A percentile compares a stretch with the other conserved stretches of the same genome.
Evolutionary conservation across 2,797 vertebrate genomes (phyloP).

Genomic region (Poeciliopsis infans): DNA sequence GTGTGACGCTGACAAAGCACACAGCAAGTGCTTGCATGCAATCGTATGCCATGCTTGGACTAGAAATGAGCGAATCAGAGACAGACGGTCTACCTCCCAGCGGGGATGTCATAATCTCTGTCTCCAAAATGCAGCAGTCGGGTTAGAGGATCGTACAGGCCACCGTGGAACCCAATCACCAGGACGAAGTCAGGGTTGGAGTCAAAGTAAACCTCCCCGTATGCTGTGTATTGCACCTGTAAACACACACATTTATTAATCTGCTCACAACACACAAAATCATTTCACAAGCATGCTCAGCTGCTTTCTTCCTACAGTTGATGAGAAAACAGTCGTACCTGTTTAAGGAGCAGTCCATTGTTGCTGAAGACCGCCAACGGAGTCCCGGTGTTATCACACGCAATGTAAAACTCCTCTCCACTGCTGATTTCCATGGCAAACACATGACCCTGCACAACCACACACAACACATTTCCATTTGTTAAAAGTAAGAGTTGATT

Average conservation of each 20-base stretch:
- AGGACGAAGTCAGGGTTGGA: slow-evolving; percentile 98
- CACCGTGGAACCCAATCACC: slow-evolving; percentile 96
- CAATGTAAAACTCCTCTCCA: slow-evolving; percentile 98
- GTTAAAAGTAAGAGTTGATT: neutral
- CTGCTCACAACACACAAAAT: neutral
- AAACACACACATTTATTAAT: slow-evolving; percentile 21
- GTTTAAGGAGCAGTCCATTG: slow-evolving; percentile 94
- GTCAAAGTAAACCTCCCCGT: slow-evolving; percentile 97
- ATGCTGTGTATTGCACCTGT: slow-evolving; percentile 97
- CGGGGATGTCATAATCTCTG: slow-evolving; percentile 97
- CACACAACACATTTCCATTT: slow-evolving; percentile 8
- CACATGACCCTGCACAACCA: slow-evolving; percentile 88
- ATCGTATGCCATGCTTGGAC: neutral
- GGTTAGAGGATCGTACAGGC: slow-evolving; percentile 94
- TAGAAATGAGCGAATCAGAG: neutral
- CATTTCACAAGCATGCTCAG: neutral
- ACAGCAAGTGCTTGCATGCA: neutral
- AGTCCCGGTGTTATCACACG: slow-evolving; percentile 97
- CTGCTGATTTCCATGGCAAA: slow-evolving; percentile 99
- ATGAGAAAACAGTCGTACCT: slow-evolving; percentile 52
- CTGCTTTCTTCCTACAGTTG: neutral
- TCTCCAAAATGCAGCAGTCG: slow-evolving; percentile 96
- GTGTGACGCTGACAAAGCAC: slow-evolving; percentile 1
- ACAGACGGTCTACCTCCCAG: slow-evolving; percentile 75
- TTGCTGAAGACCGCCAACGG: slow-evolving; percentile 97